phyloP scores from a whole-genome alignment of 1,140 invertebrate genomes.

The Ephestia elutella region DNA sequence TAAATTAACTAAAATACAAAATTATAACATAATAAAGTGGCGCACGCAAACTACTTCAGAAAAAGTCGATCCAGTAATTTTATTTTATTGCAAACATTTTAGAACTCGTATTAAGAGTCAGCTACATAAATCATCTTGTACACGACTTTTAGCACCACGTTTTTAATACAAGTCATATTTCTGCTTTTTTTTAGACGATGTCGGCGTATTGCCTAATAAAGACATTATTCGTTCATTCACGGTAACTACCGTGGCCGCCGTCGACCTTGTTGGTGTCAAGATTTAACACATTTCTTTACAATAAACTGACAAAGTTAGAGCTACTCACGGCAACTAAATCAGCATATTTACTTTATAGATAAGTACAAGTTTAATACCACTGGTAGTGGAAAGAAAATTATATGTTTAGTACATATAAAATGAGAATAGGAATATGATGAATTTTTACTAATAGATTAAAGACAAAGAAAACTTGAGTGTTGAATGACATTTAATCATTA shows the following conservation, averaged over 20 bases:
- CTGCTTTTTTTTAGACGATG: constrained; percentile 13
- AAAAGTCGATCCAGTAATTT: constrained; percentile 14
- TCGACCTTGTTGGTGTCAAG: background rate
- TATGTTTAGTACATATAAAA: no score
- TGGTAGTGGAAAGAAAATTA: no score
- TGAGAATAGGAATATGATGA: no score
- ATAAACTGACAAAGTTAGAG: no score
- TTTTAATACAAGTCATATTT: constrained; percentile 19
- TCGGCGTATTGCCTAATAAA: constrained; percentile 14
- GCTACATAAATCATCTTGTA: constrained; percentile 9
- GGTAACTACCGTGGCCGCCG: constrained; percentile 6
- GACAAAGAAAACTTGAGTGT: no score
- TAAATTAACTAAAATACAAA: background rate
- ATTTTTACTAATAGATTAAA: no score
- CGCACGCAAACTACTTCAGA: constrained; percentile 5
- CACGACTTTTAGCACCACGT: constrained; percentile 18
- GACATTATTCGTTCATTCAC: constrained; percentile 25
- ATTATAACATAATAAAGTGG: background rate
- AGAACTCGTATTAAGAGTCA: constrained; percentile 15
- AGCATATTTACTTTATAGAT: no score
- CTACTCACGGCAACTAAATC: no score
- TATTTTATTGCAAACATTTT: constrained; percentile 17
- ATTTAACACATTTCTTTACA: no score
- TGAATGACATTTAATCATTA: no score
- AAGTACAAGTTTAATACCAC: no score